These are phyloP conservation scores for Eremobia ochroleuca DNA, from an alignment of 2,888 invertebrate species.

Conservation along the genomic window DNA sequence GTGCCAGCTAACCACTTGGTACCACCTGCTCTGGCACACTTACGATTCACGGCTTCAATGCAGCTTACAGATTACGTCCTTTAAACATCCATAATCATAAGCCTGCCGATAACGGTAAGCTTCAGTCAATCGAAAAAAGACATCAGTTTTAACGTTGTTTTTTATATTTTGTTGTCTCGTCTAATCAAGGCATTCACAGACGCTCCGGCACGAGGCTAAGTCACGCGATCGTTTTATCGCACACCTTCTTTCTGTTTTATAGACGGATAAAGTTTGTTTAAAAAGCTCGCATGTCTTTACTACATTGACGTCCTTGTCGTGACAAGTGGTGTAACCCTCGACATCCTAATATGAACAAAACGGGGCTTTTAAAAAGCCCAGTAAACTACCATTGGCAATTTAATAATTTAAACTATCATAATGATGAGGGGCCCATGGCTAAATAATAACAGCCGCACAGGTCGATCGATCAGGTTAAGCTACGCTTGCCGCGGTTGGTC, in stretches of 20 bases:
- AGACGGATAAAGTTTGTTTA: slow-evolving; percentile 89
- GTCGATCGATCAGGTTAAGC: too few species aligned
- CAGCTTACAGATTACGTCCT: slow-evolving; percentile 61
- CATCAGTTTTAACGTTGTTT: slow-evolving; percentile 68
- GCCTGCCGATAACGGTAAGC: slow-evolving; percentile 38
- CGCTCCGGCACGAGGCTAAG: slow-evolving; percentile 81
- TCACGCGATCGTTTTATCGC: slow-evolving; percentile 90
- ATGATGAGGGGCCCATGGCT: too few species aligned
- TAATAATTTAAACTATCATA: too few species aligned
- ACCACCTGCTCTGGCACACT: slow-evolving; percentile 80
- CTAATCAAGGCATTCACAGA: slow-evolving; percentile 87
- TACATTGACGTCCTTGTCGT: slow-evolving; percentile 86
- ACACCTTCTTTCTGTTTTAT: slow-evolving; percentile 89
- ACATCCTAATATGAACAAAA: slow-evolving; percentile 80
- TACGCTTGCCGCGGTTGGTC: too few species aligned
- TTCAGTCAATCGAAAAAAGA: slow-evolving; percentile 63
- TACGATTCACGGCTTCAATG: slow-evolving; percentile 70
- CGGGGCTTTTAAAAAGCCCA: slow-evolving; percentile 64
- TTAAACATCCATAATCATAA: slow-evolving; percentile 35
- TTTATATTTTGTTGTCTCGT: slow-evolving; percentile 76
- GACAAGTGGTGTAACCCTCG: slow-evolving; percentile 86
- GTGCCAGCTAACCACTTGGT: slow-evolving; percentile 88
- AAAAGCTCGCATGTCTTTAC: slow-evolving; percentile 89
- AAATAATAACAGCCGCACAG: too few species aligned
- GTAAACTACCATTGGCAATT: slow-evolving; percentile 24